phyloP scores from a whole-genome alignment of 1,140 invertebrate genomes.

The Pogonognathellus flavescens region DNA sequence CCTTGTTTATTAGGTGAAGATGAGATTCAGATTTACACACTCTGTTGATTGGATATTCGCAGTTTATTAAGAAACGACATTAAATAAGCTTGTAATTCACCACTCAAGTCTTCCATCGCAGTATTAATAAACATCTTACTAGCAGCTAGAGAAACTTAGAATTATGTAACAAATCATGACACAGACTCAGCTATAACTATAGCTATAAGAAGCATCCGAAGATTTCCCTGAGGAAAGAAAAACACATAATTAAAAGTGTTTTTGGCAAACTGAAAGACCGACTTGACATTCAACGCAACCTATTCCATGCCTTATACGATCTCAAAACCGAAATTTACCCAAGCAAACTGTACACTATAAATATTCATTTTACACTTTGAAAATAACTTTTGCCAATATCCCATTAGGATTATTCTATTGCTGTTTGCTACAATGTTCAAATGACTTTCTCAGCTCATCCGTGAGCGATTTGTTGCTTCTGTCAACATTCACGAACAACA shows the following conservation, averaged over 20 bases:
- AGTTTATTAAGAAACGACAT: too few species aligned
- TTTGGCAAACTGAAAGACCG: constrained; percentile 11
- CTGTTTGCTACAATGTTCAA: constrained; percentile 31
- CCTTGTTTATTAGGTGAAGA: too few species aligned
- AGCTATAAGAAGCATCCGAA: neutral
- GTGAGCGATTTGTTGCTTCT: constrained; percentile 41
- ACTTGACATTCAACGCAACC: neutral
- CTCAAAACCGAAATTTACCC: too few species aligned
- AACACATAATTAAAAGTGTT: constrained; percentile 37
- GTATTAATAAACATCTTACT: too few species aligned
- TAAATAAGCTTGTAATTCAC: neutral
- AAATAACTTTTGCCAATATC: constrained; percentile 25
- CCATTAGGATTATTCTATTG: constrained; percentile 26
- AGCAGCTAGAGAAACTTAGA: too few species aligned
- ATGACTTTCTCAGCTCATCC: constrained; percentile 43
- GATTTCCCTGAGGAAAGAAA: constrained; percentile 9
- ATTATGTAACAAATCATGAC: neutral
- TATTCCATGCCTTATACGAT: too few species aligned
- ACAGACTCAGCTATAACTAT: neutral
- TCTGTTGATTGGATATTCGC: too few species aligned
- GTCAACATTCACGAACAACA: constrained; percentile 39
- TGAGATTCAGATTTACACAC: too few species aligned
- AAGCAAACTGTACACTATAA: too few species aligned
- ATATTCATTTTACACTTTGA: neutral
- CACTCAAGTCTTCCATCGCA: neutral